These are phyloP conservation scores for Lophotriccus pileatus DNA, from an alignment of 2,797 vertebrate species.

Conservation along the genomic window DNA sequence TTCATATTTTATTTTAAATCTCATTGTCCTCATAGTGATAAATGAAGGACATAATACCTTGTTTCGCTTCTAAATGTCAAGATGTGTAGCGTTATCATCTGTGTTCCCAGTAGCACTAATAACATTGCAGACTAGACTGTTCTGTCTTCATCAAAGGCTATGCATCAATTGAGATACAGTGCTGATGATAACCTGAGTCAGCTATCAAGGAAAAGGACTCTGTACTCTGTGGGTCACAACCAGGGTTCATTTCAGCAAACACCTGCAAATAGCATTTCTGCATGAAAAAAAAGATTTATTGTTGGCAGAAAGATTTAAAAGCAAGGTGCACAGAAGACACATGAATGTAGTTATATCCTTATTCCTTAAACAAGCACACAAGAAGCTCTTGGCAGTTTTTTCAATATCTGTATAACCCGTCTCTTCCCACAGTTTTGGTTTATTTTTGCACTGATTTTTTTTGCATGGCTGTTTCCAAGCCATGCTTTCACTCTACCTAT, in stretches of 20 bases:
- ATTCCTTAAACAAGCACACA: not conserved
- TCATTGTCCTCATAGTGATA: conserved; percentile 53
- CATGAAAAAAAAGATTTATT: not conserved
- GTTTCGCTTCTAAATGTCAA: conserved; percentile 67
- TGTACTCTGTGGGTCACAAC: conserved; percentile 58
- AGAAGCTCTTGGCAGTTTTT: not conserved
- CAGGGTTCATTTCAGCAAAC: conserved; percentile 16
- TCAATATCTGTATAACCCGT: not conserved
- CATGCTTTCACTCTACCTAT: not conserved
- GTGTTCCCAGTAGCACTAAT: conserved; percentile 49
- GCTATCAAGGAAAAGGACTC: conserved; percentile 51
- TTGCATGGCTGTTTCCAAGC: not conserved
- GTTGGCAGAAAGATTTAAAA: not conserved
- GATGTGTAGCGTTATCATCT: not conserved
- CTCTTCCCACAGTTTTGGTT: not conserved
- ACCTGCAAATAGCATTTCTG: conserved; percentile 35
- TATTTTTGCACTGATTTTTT: not conserved
- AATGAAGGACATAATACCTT: conserved; percentile 72
- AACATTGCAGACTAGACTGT: conserved; percentile 11
- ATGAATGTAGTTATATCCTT: not conserved
- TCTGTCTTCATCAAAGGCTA: conserved; percentile 73
- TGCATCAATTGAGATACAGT: not conserved
- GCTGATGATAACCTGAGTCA: conserved; percentile 60
- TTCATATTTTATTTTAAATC: not conserved
- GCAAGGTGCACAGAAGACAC: not conserved